phyloP scores from a whole-genome alignment of 2,797 vertebrate genomes.

The Bufotes viridis region DNA sequence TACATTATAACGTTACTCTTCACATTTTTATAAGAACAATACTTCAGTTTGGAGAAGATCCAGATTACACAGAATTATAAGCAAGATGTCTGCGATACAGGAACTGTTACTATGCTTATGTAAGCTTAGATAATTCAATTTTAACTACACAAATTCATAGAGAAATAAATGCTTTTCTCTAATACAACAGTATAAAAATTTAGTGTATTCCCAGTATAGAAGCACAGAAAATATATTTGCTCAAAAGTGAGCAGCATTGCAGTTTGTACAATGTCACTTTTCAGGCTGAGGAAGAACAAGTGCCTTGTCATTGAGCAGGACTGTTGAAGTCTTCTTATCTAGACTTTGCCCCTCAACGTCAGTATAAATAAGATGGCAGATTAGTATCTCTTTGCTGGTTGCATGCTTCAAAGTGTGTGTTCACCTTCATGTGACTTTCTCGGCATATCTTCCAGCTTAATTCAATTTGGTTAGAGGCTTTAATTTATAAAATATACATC shows the following conservation, averaged over 20 bases:
- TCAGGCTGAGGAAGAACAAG: neutral
- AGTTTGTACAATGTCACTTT: neutral
- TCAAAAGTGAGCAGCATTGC: neutral
- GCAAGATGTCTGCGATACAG: neutral
- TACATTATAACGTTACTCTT: neutral
- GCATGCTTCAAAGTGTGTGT: constrained; percentile 2
- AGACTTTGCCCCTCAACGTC: neutral
- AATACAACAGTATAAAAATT: too few species aligned
- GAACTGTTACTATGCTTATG: neutral
- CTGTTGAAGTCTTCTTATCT: neutral
- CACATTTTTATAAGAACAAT: neutral
- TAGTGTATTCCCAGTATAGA: neutral
- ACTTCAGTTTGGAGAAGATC: neutral
- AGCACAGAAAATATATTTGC: neutral
- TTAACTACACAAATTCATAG: neutral
- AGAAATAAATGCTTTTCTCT: too few species aligned
- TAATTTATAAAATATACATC: neutral
- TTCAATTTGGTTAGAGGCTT: neutral
- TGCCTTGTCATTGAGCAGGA: neutral
- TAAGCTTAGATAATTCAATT: neutral
- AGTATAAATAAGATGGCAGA: constrained; percentile 2
- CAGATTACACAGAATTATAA: neutral
- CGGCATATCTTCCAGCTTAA: neutral
- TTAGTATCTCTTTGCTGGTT: neutral
- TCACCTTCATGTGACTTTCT: constrained; percentile 20